A percentile compares a stretch with the other conserved stretches of the same genome.
Conservation (phyloP, 2,113 vertebrate genomes). For the Anser brachyrhynchus region DNA sequence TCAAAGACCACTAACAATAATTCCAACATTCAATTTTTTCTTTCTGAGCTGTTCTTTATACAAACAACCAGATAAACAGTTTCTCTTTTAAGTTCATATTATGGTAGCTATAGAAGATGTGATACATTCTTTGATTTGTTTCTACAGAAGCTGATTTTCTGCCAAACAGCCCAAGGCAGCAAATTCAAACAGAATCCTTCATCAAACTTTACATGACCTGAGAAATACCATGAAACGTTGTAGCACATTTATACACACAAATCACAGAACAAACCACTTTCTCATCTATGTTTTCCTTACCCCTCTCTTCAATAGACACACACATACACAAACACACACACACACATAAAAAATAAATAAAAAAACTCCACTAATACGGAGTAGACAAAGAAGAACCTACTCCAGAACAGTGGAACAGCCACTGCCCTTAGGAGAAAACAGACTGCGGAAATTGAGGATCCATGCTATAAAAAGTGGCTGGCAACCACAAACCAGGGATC, state of each 20-base stretch:
- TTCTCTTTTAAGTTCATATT: neutral
- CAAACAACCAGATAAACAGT: neutral
- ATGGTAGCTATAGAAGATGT: neutral
- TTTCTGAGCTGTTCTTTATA: neutral
- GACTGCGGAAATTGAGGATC: neutral
- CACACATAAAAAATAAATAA: neutral
- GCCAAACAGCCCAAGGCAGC: neutral
- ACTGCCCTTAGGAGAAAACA: neutral
- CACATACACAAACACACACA: neutral
- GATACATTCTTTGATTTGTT: neutral
- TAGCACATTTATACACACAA: neutral
- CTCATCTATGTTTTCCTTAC: neutral
- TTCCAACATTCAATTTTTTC: neutral
- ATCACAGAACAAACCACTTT: neutral
- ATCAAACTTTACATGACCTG: neutral
- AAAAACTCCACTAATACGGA: neutral
- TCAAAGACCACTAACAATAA: neutral
- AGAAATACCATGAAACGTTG: neutral
- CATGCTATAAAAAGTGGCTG: neutral
- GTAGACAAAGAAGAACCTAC: fast-evolving
- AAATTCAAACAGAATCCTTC: neutral
- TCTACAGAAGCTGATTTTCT: neutral
- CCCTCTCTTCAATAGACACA: neutral
- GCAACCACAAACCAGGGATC: neutral
- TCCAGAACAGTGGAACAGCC: too few relatives aligned